These are phyloP conservation scores for Aphidius colemani DNA, from an alignment of 2,888 invertebrate species.

Conservation along the genomic window DNA sequence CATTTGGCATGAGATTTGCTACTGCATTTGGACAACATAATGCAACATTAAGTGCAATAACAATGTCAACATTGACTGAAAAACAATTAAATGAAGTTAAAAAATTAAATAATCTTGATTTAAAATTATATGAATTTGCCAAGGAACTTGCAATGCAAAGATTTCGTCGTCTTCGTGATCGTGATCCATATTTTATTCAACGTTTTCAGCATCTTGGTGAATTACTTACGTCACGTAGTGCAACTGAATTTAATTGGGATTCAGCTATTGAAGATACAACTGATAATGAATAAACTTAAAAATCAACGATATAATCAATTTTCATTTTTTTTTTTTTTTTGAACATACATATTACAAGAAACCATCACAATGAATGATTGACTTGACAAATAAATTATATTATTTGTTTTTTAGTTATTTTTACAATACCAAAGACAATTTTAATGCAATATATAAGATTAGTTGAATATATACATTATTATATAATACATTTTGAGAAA, in stretches of 20 bases:
- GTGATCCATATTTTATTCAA: slow-evolving; percentile 80
- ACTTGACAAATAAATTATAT: too few species aligned
- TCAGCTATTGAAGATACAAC: slow-evolving; percentile 75
- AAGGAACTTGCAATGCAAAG: slow-evolving; percentile 85
- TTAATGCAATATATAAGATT: too few species aligned
- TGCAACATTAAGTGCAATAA: slow-evolving; percentile 83
- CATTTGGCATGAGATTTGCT: slow-evolving; percentile 87
- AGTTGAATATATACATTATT: too few species aligned
- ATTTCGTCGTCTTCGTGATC: slow-evolving; percentile 78
- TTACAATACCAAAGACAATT: too few species aligned
- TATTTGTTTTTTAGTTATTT: too few species aligned
- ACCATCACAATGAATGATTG: too few species aligned
- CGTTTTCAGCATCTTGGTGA: slow-evolving; percentile 86
- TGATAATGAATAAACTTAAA: slow-evolving; percentile 45
- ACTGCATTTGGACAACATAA: slow-evolving; percentile 92
- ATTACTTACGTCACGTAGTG: slow-evolving; percentile 73
- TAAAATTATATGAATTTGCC: slow-evolving; percentile 92
- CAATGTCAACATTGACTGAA: slow-evolving; percentile 76
- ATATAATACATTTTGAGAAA: too few species aligned
- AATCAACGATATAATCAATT: not conserved
- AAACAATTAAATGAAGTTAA: slow-evolving; percentile 78
- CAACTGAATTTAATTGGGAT: slow-evolving; percentile 89
- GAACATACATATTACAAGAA: not conserved
- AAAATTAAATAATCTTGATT: slow-evolving; percentile 84
- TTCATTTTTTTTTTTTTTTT: slow-evolving; percentile 7